Evolutionary conservation across 2,888 invertebrate species (phyloP), one percentile per base, ranked within the genome.

Genomic region (Pollenia labialis): DNA sequence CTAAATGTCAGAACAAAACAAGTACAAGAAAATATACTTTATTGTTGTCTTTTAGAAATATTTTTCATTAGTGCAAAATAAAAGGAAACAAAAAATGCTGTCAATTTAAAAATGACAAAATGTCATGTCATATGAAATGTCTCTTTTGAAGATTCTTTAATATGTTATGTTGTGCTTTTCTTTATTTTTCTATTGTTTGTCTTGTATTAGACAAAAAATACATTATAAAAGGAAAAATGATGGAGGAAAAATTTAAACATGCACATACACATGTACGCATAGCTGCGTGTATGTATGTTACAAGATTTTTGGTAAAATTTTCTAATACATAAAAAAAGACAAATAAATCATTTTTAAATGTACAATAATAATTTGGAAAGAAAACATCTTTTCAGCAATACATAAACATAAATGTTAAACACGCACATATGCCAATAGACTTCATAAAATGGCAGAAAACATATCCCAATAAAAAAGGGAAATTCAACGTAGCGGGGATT

Each of bases 291-390:
- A 6, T 32, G 32, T 32, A 44, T 58, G 16, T 32, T 58, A 32
- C 14, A 4, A 58, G 32, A 32, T 32, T 58, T 32, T 18, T 18
- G 18, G 14, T 10, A 40, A 58, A 58, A 58, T 9, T 12, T 4
- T 58, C 2, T 32, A 58, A 14, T 4, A 4, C 10, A 4, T 42
- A 32, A 23, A 52, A 32, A 10, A 40, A 64, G 10, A 12, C 40
- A 77, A 64, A 77, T 74, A 68, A 68, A 75, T 80, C 71, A 80
- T 52, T 80, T 84, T 79, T 42, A 66, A 58, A 54, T 71, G 48
- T 42, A 60, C 62, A 11, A 16, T 4, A 9, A 68, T 32, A 50
- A 56, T 3, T 46, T 10, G 16, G 9, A 18, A 62, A 64, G 9
- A 44, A 44, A 14, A 66, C 74, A 60, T 60, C 46, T 68, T 69